Conservation (phyloP, 2,797 vertebrate species). For the Enteromius radiatus region DNA sequence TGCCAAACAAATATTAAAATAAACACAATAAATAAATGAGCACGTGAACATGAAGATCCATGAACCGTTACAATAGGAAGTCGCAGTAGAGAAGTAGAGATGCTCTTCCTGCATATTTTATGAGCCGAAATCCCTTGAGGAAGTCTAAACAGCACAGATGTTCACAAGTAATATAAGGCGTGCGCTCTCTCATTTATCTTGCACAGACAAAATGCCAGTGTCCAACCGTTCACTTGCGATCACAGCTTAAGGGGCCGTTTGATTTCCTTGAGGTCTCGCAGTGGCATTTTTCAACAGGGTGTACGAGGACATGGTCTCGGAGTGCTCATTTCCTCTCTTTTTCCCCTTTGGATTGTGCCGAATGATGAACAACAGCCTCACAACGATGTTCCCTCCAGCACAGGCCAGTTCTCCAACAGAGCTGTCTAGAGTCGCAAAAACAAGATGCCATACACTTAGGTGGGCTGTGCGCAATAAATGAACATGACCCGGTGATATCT, state of each 20-base stretch:
- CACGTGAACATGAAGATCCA: background rate
- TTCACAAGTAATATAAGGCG: constrained; percentile 42
- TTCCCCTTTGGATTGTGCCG: background rate
- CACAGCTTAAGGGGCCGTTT: constrained; percentile 20
- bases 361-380: constrained; percentile 24
- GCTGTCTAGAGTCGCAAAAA: background rate
- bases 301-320: background rate
- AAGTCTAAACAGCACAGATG: constrained; percentile 38
- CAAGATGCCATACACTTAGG: constrained; percentile 36
- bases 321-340: background rate
- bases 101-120: constrained; percentile 48
- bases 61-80: constrained; percentile 16
- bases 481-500: constrained; percentile 63
- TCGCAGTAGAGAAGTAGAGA: background rate
- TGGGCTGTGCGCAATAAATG: constrained; percentile 52
- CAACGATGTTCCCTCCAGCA: background rate
- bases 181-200: constrained; percentile 35
- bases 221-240: constrained; percentile 25
- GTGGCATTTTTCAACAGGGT: constrained; percentile 17
- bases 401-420: constrained; percentile 10
- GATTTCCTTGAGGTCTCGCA: constrained; percentile 32
- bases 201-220: constrained; percentile 19
- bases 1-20: constrained; percentile 31
- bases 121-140: constrained; percentile 27
- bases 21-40: constrained; percentile 2